phyloP scores from a whole-genome alignment of 2,797 vertebrate genomes.

The Parambassis ranga region DNA sequence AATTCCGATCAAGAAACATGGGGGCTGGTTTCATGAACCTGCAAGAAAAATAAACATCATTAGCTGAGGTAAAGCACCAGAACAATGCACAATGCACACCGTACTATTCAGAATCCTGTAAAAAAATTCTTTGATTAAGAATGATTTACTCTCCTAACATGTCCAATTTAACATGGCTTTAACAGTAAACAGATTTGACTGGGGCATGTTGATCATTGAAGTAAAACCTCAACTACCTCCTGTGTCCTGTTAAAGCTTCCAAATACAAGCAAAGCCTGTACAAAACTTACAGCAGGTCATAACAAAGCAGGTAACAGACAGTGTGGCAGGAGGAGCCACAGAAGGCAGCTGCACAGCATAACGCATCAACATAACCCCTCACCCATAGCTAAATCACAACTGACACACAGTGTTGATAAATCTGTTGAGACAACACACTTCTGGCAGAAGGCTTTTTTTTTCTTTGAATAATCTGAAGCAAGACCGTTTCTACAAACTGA shows the following conservation, averaged over 20 bases:
- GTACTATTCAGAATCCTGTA: too few relatives aligned
- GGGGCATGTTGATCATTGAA: too few relatives aligned
- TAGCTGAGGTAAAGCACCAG: neutral
- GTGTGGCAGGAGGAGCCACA: neutral
- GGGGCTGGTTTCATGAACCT: conserved; percentile 91
- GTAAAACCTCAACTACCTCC: conserved; percentile 21
- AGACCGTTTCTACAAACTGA: conserved; percentile 16
- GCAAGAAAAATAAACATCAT: conserved; percentile 10
- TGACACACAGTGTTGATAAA: conserved; percentile 21
- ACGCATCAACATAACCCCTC: conserved; percentile 32
- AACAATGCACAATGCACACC: too few relatives aligned
- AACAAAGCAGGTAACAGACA: conserved; percentile 7
- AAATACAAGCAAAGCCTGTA: conserved; percentile 13
- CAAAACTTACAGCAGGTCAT: conserved; percentile 8
- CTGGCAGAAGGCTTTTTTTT: conserved; percentile 27
- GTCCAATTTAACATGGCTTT: neutral
- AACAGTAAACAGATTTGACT: too few relatives aligned
- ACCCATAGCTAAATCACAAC: conserved; percentile 25
- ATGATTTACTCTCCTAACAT: neutral
- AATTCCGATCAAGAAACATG: conserved; percentile 95
- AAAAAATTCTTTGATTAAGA: neutral
- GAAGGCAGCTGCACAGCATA: conserved; percentile 18
- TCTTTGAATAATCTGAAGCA: conserved; percentile 14
- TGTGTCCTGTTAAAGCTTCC: neutral
- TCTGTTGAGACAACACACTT: conserved; percentile 10